Base-by-base conservation (phyloP, 53 echinoderm and acorn worm genomes). In the Patiria pectinifera region DNA sequence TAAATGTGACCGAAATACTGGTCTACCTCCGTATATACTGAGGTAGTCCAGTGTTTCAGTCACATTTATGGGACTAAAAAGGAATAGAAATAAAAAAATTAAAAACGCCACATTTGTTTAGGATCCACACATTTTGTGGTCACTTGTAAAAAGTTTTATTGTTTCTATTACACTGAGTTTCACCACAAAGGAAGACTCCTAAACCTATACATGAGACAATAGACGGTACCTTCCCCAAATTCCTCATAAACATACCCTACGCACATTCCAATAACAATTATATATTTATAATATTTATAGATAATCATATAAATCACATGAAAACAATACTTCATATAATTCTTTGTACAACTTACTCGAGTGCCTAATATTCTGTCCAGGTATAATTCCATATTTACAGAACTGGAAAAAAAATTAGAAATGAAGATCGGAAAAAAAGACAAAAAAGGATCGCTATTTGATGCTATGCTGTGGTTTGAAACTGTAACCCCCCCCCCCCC, bases 261-360 rank as follows among this genome's bases (percentile, higher is more conserved):
- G 62, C 76, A 74, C 79, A 76, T 75, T 71, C 70, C 80, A 76
- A 79, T 86, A 92, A 85, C 76, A 78, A 86, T 84, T 78, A 85
- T 92, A 92, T 92, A 86, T 86, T 84, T 78, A 92, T 86, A 92
- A 53, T 92, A 92, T 92, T 92, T 85, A 92, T 92, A 84, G 75
- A 85, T 86, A 85, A 84, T 78, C 76, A 86, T 86, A 85, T 92
- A 85, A 84, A 92, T 85, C 90, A 90, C 81, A 70, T 80, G 81
- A 90, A 90, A 80, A 80, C 90, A 90, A 90, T 90, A 90, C 80
- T 80, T 90, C 79, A 90, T 90, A 90, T 90, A 81, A 53, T 90
- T 81, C 90, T 90, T 90, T 90, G 14, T 90, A 90, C 90, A 90
- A 53, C 59, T 25, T 46, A 80, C 90, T 80, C 70, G 15, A 80